Evolutionary conservation across 53 echinoderm and acorn worm genomes (phyloP), one percentile per base, ranked within the genome.

Genomic region (Holothuria scabra): DNA sequence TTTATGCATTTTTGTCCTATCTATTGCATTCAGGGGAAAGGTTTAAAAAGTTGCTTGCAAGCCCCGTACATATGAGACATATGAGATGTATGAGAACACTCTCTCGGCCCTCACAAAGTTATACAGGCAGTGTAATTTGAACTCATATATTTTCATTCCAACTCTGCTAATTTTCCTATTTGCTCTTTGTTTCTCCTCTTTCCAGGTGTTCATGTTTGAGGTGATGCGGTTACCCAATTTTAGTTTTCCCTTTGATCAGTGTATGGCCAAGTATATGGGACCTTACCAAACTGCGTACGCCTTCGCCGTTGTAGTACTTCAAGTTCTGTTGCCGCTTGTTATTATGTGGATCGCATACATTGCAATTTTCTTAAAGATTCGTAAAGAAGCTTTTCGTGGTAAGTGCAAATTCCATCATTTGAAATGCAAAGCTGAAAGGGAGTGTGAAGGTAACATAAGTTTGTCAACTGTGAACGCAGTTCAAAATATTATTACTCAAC

Each of bases 311-410:
- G 35, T 93, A 65, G 52, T 91, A 84, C 70, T 84, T 11, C 95
- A 95, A 72, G 91, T 95, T 30, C 19, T 83, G 8, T 61, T 90
- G 9, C 95, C 93, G 11, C 76, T 93, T 12, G 11, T 67, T 67
- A 91, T 93, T 81, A 93, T 93, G 91, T 89, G 87, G 52, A 67
- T 89, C 31, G 91, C 95, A 10, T 95, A 95, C 67, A 65, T 79
- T 30, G 90, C 89, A 74, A 95, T 95, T 55, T 93, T 93, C 74
- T 32, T 65, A 10, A 95, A 93, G 72, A 90, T 95, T 12, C 78
- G 80, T 30, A 80, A 64, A 41, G 89, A 89, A 67, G 84, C 84
- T 22, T 84, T 59, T 6, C 76, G 66, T 66, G 85, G 89, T 89
- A 13, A 55, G 68, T 48, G 20, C 26, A 5, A 18, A 16, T 3